These are phyloP conservation scores for Tethya wilhelma DNA, from an alignment of 37 sponge, comb jelly and placozoan species.

Conservation along the genomic window DNA sequence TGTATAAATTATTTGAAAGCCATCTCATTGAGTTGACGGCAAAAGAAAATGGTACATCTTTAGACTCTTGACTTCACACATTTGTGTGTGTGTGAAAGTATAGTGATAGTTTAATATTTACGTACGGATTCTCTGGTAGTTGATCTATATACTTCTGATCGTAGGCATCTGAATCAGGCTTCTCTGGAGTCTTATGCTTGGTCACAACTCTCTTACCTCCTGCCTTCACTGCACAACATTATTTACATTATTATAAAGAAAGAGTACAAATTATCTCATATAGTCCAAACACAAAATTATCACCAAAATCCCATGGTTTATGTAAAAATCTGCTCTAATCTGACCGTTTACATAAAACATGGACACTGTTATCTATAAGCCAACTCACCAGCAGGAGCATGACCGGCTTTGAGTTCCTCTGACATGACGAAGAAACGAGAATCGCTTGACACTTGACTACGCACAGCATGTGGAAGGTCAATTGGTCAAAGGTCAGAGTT, in stretches of 20 bases:
- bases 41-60: neutral
- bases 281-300: too few relatives aligned
- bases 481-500: too few relatives aligned
- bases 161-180: conserved; percentile 76
- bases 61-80: neutral
- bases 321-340: too few relatives aligned
- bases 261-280: too few relatives aligned
- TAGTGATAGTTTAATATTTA: neutral
- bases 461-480: too few relatives aligned
- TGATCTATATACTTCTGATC: conserved; percentile 82
- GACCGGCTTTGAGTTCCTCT: conserved; percentile 70
- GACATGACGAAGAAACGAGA: neutral
- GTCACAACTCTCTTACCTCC: conserved; percentile 80
- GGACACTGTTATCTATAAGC: neutral
- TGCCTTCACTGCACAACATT: conserved; percentile 61
- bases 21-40: neutral
- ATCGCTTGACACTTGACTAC: neutral
- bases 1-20: neutral
- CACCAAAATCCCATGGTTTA: too few relatives aligned
- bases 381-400: conserved; percentile 77
- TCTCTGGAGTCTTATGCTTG: conserved; percentile 57
- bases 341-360: too few relatives aligned
- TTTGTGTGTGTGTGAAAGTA: too few relatives aligned
- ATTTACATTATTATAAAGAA: neutral
- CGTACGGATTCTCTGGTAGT: conserved; percentile 49